These are phyloP conservation scores for Cervus canadensis DNA, from an alignment of 2,113 vertebrate species.

Conservation along the genomic window DNA sequence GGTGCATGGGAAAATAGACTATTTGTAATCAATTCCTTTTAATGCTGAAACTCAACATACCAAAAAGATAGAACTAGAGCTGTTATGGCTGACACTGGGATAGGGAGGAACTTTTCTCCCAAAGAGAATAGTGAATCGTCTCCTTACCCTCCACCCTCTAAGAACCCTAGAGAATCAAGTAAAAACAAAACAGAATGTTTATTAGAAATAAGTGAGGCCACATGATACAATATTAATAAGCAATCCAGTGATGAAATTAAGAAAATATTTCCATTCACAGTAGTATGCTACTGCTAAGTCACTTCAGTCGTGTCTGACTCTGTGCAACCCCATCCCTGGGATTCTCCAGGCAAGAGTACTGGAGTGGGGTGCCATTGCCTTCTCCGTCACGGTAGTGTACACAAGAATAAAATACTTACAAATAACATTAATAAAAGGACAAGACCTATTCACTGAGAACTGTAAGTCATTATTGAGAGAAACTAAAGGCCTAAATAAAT, in stretches of 20 bases:
- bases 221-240: not conserved
- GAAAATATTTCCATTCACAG: not conserved
- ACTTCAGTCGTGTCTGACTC: too few relatives aligned
- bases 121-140: not conserved
- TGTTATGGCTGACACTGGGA: not conserved
- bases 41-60: not conserved
- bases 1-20: not conserved
- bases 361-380: too few relatives aligned
- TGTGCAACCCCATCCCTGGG: too few relatives aligned
- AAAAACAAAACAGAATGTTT: conserved; percentile 8
- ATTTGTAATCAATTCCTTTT: not conserved
- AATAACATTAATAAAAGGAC: not conserved
- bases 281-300: not conserved
- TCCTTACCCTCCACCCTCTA: not conserved
- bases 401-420: conserved; percentile 15
- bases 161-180: not conserved
- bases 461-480: not conserved
- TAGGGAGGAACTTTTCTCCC: not conserved
- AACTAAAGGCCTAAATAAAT: not conserved
- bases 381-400: not conserved
- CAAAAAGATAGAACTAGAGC: not conserved
- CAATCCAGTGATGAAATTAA: not conserved
- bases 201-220: not conserved
- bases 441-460: not conserved
- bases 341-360: too few relatives aligned